Evolutionary conservation across 2,888 invertebrate genomes (phyloP).

Genomic region (Dermolepida albohirtum): DNA sequence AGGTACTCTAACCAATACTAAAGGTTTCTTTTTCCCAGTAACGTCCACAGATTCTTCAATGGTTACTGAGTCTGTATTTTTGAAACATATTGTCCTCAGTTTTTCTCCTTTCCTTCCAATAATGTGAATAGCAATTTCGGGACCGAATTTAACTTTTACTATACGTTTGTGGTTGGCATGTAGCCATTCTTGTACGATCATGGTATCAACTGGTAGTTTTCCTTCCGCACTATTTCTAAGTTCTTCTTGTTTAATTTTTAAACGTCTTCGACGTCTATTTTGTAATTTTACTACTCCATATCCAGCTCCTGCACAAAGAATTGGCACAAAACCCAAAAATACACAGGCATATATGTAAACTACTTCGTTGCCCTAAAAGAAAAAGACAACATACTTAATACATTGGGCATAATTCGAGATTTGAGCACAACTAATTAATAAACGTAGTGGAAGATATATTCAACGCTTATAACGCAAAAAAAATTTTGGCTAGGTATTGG

Average conservation of each 20-base stretch:
- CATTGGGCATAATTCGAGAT: no score
- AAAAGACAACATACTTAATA: no score
- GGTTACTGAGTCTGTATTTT: conserved; percentile 81
- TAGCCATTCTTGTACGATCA: conserved; percentile 94
- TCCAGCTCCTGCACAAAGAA: conserved; percentile 90
- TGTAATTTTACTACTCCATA: conserved; percentile 94
- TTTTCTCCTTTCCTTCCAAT: conserved; percentile 94
- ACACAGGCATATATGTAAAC: conserved; percentile 97
- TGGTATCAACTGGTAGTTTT: conserved; percentile 86
- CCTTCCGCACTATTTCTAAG: conserved; percentile 63
- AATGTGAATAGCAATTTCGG: conserved; percentile 86
- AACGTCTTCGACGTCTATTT: conserved; percentile 82
- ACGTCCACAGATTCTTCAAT: conserved; percentile 90
- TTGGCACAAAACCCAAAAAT: conserved; percentile 91
- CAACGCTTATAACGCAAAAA: no score
- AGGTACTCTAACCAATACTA: conserved; percentile 84
- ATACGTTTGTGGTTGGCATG: conserved; percentile 91
- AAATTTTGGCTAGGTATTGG: no score
- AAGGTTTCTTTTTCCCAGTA: conserved; percentile 80
- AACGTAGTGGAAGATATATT: no score
- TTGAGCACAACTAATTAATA: no score
- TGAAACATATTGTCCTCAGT: conserved; percentile 83
- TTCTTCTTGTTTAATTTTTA: conserved; percentile 87
- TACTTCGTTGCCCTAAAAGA: conserved; percentile 88
- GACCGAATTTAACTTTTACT: conserved; percentile 91